Evolutionary conservation across 2,797 vertebrate genomes (phyloP).

Genomic region (Orestias chungarensis): DNA sequence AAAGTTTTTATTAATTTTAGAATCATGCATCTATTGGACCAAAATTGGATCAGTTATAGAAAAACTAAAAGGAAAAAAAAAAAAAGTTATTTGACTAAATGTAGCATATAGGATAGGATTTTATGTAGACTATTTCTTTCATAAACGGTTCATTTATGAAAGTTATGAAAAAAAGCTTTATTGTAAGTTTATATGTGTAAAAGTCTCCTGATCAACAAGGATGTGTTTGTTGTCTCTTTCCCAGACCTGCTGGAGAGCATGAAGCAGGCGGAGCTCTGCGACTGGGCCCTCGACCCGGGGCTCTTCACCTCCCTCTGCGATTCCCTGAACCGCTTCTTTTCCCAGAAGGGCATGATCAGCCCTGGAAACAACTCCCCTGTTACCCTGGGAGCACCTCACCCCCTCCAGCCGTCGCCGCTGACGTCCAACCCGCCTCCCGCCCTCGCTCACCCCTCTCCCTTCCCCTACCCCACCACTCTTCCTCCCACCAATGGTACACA

Average conservation of each 20-base stretch:
- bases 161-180: background rate
- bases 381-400: conserved; percentile 51
- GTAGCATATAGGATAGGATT: background rate
- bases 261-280: conserved; percentile 93
- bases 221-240: conserved; percentile 15
- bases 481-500: conserved; percentile 56
- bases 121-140: background rate
- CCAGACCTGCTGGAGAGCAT: conserved; percentile 95
- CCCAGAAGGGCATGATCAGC: conserved; percentile 89
- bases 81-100: background rate
- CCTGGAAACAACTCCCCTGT: conserved; percentile 68
- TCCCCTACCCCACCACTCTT: conserved; percentile 59
- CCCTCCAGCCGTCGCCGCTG: conserved; percentile 46
- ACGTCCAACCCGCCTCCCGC: conserved; percentile 51
- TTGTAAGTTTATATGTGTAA: background rate
- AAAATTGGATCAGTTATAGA: too few species aligned
- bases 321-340: conserved; percentile 96
- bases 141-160: background rate
- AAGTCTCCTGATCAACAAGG: background rate
- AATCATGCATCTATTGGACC: too few species aligned
- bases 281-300: conserved; percentile 93
- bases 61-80: background rate
- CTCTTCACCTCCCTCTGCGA: conserved; percentile 97
- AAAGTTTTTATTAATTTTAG: background rate
- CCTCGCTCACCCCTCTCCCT: conserved; percentile 77